Evolutionary conservation across 2,888 invertebrate species (phyloP).

Genomic region (Morinoia aosen): DNA sequence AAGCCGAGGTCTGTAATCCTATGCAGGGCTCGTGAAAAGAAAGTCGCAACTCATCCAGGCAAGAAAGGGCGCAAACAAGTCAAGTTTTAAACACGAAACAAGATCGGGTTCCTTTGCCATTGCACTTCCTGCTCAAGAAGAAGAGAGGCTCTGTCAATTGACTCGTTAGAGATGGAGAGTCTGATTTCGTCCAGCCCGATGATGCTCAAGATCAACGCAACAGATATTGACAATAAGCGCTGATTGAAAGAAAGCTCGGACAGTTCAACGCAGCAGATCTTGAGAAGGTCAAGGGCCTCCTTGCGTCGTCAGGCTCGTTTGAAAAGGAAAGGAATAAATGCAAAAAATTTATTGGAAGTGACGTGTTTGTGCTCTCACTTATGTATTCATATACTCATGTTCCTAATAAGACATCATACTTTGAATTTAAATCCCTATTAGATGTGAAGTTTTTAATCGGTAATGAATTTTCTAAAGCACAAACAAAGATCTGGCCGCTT

Average conservation of each 20-base stretch:
- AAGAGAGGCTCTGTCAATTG: neutral
- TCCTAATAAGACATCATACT: neutral
- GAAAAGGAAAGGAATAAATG: neutral
- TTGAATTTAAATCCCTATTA: neutral
- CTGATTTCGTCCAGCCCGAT: neutral
- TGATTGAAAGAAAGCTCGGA: neutral
- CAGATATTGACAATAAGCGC: slow-evolving; percentile 10
- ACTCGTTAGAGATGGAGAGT: slow-evolving; percentile 9
- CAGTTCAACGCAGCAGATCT: neutral
- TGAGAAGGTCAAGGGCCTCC: neutral
- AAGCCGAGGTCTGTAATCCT: neutral
- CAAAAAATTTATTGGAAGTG: neutral
- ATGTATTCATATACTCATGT: neutral
- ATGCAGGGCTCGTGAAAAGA: neutral
- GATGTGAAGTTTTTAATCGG: neutral
- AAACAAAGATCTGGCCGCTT: neutral
- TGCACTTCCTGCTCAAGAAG: neutral
- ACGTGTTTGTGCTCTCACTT: neutral
- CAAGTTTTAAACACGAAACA: neutral
- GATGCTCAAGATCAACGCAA: neutral
- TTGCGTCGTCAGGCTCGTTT: neutral
- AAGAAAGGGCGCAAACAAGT: neutral
- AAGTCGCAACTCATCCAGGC: neutral
- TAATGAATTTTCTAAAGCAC: neutral
- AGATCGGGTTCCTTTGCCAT: neutral